Evolutionary conservation across 2,888 invertebrate genomes (phyloP), one percentile per base, ranked within the genome.

Genomic region (Andrena bicolor): DNA sequence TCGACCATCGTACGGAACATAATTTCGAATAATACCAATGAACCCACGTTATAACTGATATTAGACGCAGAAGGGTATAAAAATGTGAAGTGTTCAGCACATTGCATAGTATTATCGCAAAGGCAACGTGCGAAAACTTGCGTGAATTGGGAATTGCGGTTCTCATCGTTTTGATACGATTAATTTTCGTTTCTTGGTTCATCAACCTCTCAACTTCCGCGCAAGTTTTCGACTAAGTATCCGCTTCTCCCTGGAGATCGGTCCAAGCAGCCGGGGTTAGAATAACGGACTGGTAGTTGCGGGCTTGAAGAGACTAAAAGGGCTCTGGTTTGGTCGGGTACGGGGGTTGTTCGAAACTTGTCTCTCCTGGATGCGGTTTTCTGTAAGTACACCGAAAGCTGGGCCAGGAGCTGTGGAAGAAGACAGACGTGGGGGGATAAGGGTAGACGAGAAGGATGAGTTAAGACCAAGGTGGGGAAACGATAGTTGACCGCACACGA

Each of bases 281-380:
- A 88, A 89, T 91, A 89, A 89, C 86, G 85, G 81, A 86, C 83
- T 71, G 73, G 81, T 70, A 64, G 81, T 76, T 71, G 80, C 64
- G 78, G 74, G 56, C 58, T 66, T 58, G 77, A 81, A 75, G 75
- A 79, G 80, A 81, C 83, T 82, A 80, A 76, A 84, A 84, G 82
- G 82, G 81, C 83, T 86, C 79, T 58, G 61, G 74, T 65, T 80
- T 75, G 79, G 80, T 76, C 81, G 76, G 76, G 80, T 82, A 85
- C 23, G 66, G 79, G 30, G 71, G 64, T 61, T 76, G 84, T 90
- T 87, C 82, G 82, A 86, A 90, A 90, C 86, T 90, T 90, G 86
- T 82, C 84, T 80, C 86, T 84, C 79, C 83, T 84, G 73, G 88
- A 87, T 90, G 87, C 76, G 87, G 90, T 91, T 91, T 87, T 87